Evolutionary conservation across 2,113 vertebrate genomes (phyloP).

Genomic region (Syngnathus scovelli): DNA sequence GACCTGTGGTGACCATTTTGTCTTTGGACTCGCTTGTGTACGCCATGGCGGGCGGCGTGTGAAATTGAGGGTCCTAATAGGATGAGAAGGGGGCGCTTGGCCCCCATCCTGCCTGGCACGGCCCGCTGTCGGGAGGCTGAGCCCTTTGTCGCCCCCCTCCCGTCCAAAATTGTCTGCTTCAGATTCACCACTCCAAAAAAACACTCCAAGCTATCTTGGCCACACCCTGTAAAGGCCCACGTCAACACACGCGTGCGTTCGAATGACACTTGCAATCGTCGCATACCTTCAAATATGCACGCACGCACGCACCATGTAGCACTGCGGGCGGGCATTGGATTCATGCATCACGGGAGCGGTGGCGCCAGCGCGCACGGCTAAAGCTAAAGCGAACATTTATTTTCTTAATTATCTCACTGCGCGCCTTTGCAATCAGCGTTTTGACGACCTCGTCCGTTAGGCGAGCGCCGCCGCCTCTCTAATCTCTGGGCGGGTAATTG

Average conservation of each 20-base stretch:
- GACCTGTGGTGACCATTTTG: slow-evolving; percentile 43
- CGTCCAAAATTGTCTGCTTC: slow-evolving; percentile 29
- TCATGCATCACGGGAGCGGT: not conserved
- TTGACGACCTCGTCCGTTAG: slow-evolving; percentile 51
- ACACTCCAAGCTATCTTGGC: not conserved
- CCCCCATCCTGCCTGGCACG: slow-evolving; percentile 45
- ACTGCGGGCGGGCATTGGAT: too few relatives aligned
- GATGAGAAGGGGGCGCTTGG: slow-evolving; percentile 42
- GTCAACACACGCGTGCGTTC: not conserved
- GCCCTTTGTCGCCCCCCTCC: slow-evolving; percentile 28
- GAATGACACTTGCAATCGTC: too few relatives aligned
- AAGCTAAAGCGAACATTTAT: slow-evolving; percentile 30
- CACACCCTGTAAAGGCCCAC: not conserved
- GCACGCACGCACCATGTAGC: too few relatives aligned
- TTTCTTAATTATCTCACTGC: slow-evolving; percentile 22
- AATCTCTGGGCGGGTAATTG: slow-evolving; percentile 57
- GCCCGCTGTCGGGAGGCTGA: slow-evolving; percentile 42
- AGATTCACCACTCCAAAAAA: slow-evolving; percentile 41
- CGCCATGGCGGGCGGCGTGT: slow-evolving; percentile 24
- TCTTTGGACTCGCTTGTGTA: slow-evolving; percentile 26
- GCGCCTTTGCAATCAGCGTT: slow-evolving; percentile 51
- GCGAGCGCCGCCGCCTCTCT: slow-evolving; percentile 36
- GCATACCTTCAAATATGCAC: too few relatives aligned
- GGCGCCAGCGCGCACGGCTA: slow-evolving; percentile 28
- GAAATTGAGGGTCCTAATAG: slow-evolving; percentile 53